phyloP scores from a whole-genome alignment of 2,888 invertebrate genomes.

The Notocelia uddmanniana region DNA sequence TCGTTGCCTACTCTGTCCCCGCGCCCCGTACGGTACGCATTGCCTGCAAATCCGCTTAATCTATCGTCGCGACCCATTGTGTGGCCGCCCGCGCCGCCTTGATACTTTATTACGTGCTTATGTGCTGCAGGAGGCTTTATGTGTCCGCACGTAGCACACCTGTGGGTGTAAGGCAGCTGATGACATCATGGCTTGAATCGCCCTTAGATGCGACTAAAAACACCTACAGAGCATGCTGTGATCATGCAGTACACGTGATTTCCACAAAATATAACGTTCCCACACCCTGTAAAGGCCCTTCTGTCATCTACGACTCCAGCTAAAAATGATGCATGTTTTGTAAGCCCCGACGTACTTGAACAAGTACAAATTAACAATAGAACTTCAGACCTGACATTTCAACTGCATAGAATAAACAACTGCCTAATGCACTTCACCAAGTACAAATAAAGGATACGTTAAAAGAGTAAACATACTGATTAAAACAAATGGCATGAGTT shows the following conservation, averaged over 20 bases:
- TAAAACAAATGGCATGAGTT: too few species aligned
- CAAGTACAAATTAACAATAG: too few species aligned
- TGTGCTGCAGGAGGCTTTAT: conserved; percentile 16
- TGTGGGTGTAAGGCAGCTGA: neutral
- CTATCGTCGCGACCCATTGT: conserved; percentile 36
- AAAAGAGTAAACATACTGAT: too few species aligned
- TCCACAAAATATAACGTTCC: neutral
- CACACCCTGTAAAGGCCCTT: neutral
- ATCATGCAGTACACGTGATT: too few species aligned
- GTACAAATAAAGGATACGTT: too few species aligned
- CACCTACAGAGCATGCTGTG: neutral
- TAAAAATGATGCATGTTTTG: too few species aligned
- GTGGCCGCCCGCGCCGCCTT: conserved; percentile 22
- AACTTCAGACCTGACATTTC: too few species aligned
- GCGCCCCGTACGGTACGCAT: conserved; percentile 38
- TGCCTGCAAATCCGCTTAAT: conserved; percentile 43
- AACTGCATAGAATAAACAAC: too few species aligned
- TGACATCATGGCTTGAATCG: conserved; percentile 6
- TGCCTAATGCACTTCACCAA: too few species aligned
- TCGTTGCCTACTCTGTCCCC: conserved; percentile 4
- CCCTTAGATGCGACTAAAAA: neutral
- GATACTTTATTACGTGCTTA: conserved; percentile 36
- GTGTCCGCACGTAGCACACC: conserved; percentile 10
- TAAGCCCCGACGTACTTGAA: too few species aligned
- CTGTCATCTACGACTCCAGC: neutral